phyloP scores from a whole-genome alignment of 1,140 invertebrate species.

The Bombus picipes region DNA sequence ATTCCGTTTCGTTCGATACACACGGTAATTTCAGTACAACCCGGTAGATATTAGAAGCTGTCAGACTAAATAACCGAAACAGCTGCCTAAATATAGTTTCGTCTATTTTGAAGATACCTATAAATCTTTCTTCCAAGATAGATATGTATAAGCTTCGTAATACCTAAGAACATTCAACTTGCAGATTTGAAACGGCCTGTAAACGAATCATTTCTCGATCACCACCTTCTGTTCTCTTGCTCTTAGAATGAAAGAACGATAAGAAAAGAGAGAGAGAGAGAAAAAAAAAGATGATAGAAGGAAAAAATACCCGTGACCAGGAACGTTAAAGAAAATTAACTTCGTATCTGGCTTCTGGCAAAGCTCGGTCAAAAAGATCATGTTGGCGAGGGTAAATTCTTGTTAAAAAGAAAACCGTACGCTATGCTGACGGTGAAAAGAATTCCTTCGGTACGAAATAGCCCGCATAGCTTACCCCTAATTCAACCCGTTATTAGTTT shows the following conservation, averaged over 20 bases:
- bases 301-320: too few relatives aligned
- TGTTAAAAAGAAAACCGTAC: slow-evolving; percentile 27
- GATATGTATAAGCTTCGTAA: accelerated
- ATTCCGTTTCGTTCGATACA: neutral
- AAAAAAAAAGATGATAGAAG: too few relatives aligned
- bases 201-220: accelerated
- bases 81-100: too few relatives aligned
- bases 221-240: neutral
- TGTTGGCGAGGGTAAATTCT: slow-evolving; percentile 17
- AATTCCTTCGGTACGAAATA: slow-evolving; percentile 13
- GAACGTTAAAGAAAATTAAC: slow-evolving; percentile 15
- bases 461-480: slow-evolving; percentile 66
- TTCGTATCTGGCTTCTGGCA: neutral
- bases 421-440: slow-evolving; percentile 18
- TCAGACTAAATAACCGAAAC: too few relatives aligned
- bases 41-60: too few relatives aligned
- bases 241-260: too few relatives aligned
- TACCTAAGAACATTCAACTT: too few relatives aligned
- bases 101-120: too few relatives aligned
- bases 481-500: slow-evolving; percentile 76
- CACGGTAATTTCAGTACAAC: too few relatives aligned
- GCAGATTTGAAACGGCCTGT: too few relatives aligned
- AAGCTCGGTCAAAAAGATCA: neutral
- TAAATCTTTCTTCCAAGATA: too few relatives aligned
- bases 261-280: too few relatives aligned